Percentiles rank a stretch among this genome's conserved stretches.
These are phyloP conservation scores for Geodia barretti DNA, from an alignment of 37 sponge, comb jelly and placozoan genomes.

Conservation along the genomic window DNA sequence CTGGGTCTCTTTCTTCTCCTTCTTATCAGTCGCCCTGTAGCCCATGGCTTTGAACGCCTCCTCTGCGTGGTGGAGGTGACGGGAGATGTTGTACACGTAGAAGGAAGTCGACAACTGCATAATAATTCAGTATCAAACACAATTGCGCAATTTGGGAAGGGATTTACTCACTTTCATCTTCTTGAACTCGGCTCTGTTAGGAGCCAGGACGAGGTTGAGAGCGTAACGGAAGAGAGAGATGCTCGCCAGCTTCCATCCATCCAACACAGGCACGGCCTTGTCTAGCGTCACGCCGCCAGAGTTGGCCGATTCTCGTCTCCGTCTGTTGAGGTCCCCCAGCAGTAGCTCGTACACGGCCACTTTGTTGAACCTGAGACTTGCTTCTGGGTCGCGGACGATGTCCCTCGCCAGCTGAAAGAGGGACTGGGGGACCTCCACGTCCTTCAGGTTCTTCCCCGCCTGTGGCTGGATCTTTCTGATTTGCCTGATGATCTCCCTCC, in stretches of 20 bases:
- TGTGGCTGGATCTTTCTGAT: conserved; percentile 1
- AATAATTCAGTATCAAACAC: neutral
- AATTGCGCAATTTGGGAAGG: neutral
- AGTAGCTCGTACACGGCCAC: conserved; percentile 21
- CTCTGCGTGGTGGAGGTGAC: conserved; percentile 38
- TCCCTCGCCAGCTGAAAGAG: conserved; percentile 18
- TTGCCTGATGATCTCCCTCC: neutral
- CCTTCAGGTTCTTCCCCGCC: neutral
- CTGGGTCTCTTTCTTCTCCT: neutral
- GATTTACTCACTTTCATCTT: conserved; percentile 38
- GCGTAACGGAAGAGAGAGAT: conserved; percentile 48
- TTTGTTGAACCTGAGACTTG: neutral
- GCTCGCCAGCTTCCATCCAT: conserved; percentile 24
- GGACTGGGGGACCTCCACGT: neutral
- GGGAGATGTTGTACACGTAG: conserved; percentile 42
- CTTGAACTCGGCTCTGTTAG: conserved; percentile 55
- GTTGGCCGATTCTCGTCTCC: neutral
- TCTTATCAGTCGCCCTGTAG: neutral
- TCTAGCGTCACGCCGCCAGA: neutral
- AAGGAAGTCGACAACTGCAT: conserved; percentile 36
- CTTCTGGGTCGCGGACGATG: neutral
- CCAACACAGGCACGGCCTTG: conserved; percentile 7
- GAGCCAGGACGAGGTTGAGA: conserved; percentile 44
- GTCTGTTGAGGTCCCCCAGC: neutral
- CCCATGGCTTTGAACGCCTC: conserved; percentile 37